phyloP scores from a whole-genome alignment of 2,888 invertebrate genomes.

The Torymus aiolomorphi region DNA sequence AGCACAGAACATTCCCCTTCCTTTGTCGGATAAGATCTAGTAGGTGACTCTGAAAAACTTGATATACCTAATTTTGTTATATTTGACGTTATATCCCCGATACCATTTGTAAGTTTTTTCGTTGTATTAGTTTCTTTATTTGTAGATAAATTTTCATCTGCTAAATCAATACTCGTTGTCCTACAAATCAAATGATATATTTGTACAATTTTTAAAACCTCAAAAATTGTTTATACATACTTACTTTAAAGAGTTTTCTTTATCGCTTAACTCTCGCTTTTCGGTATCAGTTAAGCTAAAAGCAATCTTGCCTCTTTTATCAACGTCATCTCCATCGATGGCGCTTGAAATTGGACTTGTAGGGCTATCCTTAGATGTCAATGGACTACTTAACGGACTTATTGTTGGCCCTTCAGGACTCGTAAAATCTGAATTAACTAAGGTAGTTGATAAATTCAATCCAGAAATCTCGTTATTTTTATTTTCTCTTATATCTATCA shows the following conservation, averaged over 20 bases:
- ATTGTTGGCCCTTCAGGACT: conserved; percentile 66
- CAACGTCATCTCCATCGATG: conserved; percentile 61
- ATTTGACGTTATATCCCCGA: conserved; percentile 62
- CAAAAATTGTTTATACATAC: not conserved
- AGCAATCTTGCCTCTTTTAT: conserved; percentile 33
- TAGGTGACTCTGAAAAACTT: conserved; percentile 65
- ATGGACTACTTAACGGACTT: conserved; percentile 66
- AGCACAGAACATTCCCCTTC: conserved; percentile 90
- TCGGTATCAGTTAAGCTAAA: conserved; percentile 20
- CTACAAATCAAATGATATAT: conserved; percentile 26
- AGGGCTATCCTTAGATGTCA: conserved; percentile 78
- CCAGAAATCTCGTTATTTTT: conserved; percentile 41
- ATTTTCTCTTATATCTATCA: conserved; percentile 60
- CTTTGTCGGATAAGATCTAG: conserved; percentile 82
- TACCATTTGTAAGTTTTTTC: conserved; percentile 58
- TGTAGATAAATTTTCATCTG: conserved; percentile 32
- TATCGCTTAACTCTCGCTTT: conserved; percentile 41
- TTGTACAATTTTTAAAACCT: not conserved
- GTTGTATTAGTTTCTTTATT: conserved; percentile 30
- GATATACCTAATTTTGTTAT: conserved; percentile 63
- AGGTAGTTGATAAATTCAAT: conserved; percentile 61
- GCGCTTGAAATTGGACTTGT: conserved; percentile 77
- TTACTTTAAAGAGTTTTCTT: conserved; percentile 41
- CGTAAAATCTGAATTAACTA: conserved; percentile 64
- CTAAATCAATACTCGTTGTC: conserved; percentile 39